phyloP scores from a whole-genome alignment of 2,888 invertebrate genomes.

The Poecilobothrus nobilitatus region DNA sequence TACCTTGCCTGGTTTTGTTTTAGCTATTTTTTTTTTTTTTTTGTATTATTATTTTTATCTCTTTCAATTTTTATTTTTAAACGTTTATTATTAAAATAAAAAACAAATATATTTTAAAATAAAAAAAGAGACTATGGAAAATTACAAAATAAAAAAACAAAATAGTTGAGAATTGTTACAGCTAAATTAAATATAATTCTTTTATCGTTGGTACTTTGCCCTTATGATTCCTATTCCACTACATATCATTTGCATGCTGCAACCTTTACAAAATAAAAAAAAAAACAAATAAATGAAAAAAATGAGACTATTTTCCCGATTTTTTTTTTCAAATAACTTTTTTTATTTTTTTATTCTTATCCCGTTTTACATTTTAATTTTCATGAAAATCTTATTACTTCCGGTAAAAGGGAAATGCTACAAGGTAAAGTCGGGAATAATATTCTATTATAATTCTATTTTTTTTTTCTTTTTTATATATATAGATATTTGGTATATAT shows the following conservation, averaged over 20 bases:
- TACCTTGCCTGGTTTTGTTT: background rate
- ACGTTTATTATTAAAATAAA: background rate
- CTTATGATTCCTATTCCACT: background rate
- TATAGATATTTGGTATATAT: too few species aligned
- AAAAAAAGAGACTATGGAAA: background rate
- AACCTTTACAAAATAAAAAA: too few species aligned
- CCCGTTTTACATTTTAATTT: background rate
- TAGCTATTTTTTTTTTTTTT: too few species aligned
- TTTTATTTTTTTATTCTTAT: background rate
- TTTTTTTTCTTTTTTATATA: too few species aligned
- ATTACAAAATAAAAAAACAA: background rate
- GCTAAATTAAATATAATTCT: background rate
- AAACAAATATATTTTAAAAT: background rate
- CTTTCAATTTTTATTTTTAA: background rate
- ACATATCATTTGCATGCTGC: background rate
- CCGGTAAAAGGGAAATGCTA: background rate
- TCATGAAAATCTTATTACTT: conserved; percentile 6
- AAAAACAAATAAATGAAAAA: too few species aligned
- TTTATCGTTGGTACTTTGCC: too few species aligned
- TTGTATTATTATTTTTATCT: too few species aligned
- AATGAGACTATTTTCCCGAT: background rate
- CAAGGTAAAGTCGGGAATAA: background rate
- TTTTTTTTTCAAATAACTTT: background rate
- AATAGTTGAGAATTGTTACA: background rate
- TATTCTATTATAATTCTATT: too few species aligned